Evolutionary conservation across 2,797 vertebrate genomes (phyloP), one percentile per base, ranked within the genome.

Genomic region (Brachyalestes nurse): DNA sequence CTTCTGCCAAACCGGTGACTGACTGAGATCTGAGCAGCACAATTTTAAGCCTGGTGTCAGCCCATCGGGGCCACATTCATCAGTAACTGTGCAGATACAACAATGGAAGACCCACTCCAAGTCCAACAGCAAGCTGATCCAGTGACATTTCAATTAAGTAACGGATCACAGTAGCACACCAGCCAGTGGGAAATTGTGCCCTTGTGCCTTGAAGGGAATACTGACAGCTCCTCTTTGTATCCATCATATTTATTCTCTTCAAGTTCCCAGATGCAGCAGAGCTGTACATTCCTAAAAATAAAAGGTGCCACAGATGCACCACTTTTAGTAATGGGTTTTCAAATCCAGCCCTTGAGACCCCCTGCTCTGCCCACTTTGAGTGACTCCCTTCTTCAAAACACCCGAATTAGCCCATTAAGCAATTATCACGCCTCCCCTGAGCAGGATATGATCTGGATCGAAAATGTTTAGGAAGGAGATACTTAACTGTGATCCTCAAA

Each of bases 101-200:
- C 34, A 65, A 55, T 8, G 1, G 16, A 49, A 70, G 17, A 28
- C 19, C 49, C 23, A 53, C 69, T 34, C 47, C 42, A 23, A 69
- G 42, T 21, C 65, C 47, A 19, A 34, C 1, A 72, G 49, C 17
- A 53, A 53, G 49, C 6, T 72, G 69, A 49, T 23, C 49, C 49
- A 10, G 14, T 34, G 69, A 72, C 69, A 34, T 72, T 72, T 53
- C 23, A 55, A 34, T 72, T 72, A 53, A 71, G 17, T 51, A 45
- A 70, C 23, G 67, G 67, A 8, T 53, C 28, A 34, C 28, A 9
- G 34, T 72, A 6, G 49, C 14, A 34, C 55, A 49, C 69, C 45
- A 23, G 66, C 47, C 66, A 70, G 45, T 49, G 14, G 40, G 5
- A 21, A 45, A 16, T 12, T 6, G 23, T 49, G 23, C 14, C 25